Evolutionary conservation across 1,140 invertebrate species (phyloP).

Genomic region (Zaprionus kolodkinae): DNA sequence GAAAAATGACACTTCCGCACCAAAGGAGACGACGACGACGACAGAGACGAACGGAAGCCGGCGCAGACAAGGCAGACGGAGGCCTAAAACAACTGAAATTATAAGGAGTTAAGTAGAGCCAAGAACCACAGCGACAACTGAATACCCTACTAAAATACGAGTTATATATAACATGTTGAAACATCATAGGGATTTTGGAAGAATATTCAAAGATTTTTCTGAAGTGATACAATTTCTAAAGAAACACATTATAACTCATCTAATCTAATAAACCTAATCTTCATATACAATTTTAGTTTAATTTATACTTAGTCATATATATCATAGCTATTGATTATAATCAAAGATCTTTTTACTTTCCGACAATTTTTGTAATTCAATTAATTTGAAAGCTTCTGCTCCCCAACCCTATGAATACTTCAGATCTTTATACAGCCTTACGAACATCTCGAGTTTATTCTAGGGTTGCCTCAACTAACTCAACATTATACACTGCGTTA

Average conservation of each 20-base stretch:
- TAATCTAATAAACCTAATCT: no score
- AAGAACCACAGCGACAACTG: not conserved
- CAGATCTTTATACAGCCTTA: not conserved
- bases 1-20: slow-evolving; percentile 79
- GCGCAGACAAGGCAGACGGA: slow-evolving; percentile 46
- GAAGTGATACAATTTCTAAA: no score
- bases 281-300: no score
- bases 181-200: no score
- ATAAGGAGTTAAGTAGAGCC: slow-evolving; percentile 32
- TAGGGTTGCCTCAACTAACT: not conserved
- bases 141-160: slow-evolving; percentile 12
- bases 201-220: no score
- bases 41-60: slow-evolving; percentile 41
- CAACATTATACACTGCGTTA: not conserved
- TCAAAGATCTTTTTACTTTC: not conserved
- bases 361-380: not conserved
- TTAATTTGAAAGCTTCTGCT: no score
- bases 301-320: no score
- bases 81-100: slow-evolving; percentile 78
- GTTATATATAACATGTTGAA: not conserved
- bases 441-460: not conserved
- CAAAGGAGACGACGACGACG: not conserved
- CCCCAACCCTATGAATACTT: not conserved
- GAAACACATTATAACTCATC: no score
- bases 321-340: no score